phyloP scores from a whole-genome alignment of 2,888 invertebrate species.

The Nasonovia ribisnigri region DNA sequence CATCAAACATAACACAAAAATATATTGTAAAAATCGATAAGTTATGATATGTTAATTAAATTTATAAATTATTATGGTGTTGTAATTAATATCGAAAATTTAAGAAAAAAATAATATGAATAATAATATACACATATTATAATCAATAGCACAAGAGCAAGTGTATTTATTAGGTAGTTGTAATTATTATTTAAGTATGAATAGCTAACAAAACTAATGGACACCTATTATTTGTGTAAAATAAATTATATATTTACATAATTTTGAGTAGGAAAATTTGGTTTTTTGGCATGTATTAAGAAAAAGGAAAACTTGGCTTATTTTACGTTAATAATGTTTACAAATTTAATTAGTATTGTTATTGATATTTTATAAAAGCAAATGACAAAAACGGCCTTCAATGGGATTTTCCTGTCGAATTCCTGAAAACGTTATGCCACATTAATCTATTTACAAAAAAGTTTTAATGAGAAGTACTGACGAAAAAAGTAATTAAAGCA shows the following conservation, averaged over 20 bases:
- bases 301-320: neutral
- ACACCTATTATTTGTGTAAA: neutral
- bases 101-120: neutral
- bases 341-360: conserved; percentile 54
- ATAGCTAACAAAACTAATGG: neutral
- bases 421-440: conserved; percentile 41
- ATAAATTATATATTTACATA: neutral
- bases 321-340: conserved; percentile 23
- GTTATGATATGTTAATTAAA: too few relatives aligned
- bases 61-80: too few relatives aligned
- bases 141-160: neutral
- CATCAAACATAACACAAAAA: neutral
- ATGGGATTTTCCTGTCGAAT: conserved; percentile 54
- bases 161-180: neutral
- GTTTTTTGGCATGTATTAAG: conserved; percentile 6
- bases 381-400: conserved; percentile 46
- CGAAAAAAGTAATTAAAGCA: conserved; percentile 59
- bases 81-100: neutral
- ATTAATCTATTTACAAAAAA: conserved; percentile 59
- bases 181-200: neutral
- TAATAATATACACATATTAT: neutral
- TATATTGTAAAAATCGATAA: neutral
- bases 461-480: conserved; percentile 55
- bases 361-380: conserved; percentile 50
- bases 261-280: neutral